Evolutionary conservation across 2,113 vertebrate genomes (phyloP), one percentile per base, ranked within the genome.

Genomic region (Empidonax alnorum): DNA sequence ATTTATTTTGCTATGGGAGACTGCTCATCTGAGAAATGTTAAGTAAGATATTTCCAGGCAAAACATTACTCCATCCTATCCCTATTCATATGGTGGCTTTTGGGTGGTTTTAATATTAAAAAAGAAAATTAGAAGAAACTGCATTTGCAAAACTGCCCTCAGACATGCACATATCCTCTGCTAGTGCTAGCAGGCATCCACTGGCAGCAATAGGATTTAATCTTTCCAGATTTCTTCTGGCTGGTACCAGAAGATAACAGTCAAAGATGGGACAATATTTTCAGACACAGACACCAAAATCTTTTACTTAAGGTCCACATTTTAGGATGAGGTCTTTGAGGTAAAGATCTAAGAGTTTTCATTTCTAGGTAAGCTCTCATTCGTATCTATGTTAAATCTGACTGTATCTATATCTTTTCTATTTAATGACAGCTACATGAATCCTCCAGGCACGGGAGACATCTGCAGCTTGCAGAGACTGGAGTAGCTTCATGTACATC

Each of bases 21-120:
- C 91, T 95, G 92, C 90, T 75, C 91, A 88, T 96, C 90, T 94
- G 65, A 77, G 75, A 89, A 94, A 90, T 85, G 80, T 87, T 93
- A 89, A 66, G 84, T 77, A 81, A 63, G 65, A 59, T 47, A 85
- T 73, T 81, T 89, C 58, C 76, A 88, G 73, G 63, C 66, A 89
- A 82, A 95, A 67, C 10, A 42, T 56, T 30, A 77, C 22, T 73
- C 52, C 47, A 63, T 47, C 47, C 69, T 46, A 49, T 44, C 71
- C 63, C 39, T 88, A 28, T 31, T 77, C 56, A 78, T 15, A 52
- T 16, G 52, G 66, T 44, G 59, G 59, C 37, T 85, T 94, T 88
- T 74, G 16, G 81, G 25, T 79, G 47, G 44, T 73, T 96, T 94
- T 78, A 92, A 79, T 78, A 94, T 76, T 81, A 77, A 67, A 83